A percentile compares a stretch with the other conserved stretches of the same genome.
These are phyloP conservation scores for Charaxes varanes DNA, from an alignment of 1,140 invertebrate genomes.

Conservation along the genomic window DNA sequence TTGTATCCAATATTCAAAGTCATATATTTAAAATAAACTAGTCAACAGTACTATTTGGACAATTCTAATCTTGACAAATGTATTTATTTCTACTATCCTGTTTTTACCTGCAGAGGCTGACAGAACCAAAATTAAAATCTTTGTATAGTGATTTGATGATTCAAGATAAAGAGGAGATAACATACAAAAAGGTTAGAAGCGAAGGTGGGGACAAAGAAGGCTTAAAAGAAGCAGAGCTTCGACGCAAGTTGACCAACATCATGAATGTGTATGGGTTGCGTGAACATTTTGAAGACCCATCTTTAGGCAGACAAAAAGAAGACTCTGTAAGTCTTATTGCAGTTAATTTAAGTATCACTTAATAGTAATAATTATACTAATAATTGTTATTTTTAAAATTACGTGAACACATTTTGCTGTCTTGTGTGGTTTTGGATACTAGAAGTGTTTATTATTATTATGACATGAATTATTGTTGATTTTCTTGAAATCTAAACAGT, in stretches of 20 bases:
- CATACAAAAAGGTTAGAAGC: conserved; percentile 85
- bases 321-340: conserved; percentile 55
- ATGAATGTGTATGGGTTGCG: conserved; percentile 88
- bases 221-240: conserved; percentile 86
- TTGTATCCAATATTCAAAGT: no score
- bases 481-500: no score
- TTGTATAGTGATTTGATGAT: conserved; percentile 91
- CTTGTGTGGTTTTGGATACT: no score
- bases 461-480: no score
- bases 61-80: no score
- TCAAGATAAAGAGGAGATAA: conserved; percentile 93
- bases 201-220: conserved; percentile 92
- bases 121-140: conserved; percentile 88
- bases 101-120: conserved; percentile 79
- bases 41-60: no score
- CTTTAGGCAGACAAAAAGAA: conserved; percentile 74
- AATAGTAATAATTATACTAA: no score
- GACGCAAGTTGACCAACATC: conserved; percentile 86
- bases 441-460: no score
- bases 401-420: no score
- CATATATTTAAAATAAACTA: no score
- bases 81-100: conserved; percentile 2
- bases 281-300: conserved; percentile 84
- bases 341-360: background rate
- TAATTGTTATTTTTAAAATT: no score